Evolutionary conservation across 2,113 vertebrate genomes (phyloP), one percentile per base, ranked within the genome.

Genomic region (Thomomys bottae): DNA sequence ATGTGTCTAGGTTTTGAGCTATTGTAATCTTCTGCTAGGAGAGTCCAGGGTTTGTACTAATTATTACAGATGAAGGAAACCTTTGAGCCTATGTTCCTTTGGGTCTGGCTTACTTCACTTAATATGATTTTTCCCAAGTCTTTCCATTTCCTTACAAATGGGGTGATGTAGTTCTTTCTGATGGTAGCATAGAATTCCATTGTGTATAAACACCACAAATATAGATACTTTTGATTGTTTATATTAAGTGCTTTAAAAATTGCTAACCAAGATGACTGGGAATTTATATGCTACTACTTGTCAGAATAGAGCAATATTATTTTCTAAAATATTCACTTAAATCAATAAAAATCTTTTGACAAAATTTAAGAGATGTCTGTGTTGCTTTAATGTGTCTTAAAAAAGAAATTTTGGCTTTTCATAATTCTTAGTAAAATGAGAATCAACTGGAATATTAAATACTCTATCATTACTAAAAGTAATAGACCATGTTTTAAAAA

Each of bases 401-500:
- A 40, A 89, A 91, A 91, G 75, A 59, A 32, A 3, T 67, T 82
- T 64, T 82, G 70, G 18, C 49, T 1, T 57, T 30, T n/a, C 30
- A 80, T 90, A 90, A 78, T 68, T 92, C 54, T 88, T 28, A 71
- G 21, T 54, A 83, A 90, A 92, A 75, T 18, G 17, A 32, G 6
- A 23, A 80, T 76, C 15, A 42, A 64, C 15, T 78, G 18, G 42
- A 45, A 87, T 24, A 57, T 75, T 92, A 54, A 66, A 85, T 66
- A 26, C 82, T 30, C 21, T 2, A 75, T 75, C 40, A 64, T 91
- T 91, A 92, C 70, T 90, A 28, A 88, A 91, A 92, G 45, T 40
- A 91, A 72, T 36, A 89, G 24, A 87, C 36, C 54, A 9, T 87
- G 57, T 26, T 94, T 88, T 68, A 93, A 95, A 93, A 73, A 80